Evolutionary conservation across 2,113 vertebrate species (phyloP), one percentile per base, ranked within the genome.

Genomic region (Zosterops lateralis): DNA sequence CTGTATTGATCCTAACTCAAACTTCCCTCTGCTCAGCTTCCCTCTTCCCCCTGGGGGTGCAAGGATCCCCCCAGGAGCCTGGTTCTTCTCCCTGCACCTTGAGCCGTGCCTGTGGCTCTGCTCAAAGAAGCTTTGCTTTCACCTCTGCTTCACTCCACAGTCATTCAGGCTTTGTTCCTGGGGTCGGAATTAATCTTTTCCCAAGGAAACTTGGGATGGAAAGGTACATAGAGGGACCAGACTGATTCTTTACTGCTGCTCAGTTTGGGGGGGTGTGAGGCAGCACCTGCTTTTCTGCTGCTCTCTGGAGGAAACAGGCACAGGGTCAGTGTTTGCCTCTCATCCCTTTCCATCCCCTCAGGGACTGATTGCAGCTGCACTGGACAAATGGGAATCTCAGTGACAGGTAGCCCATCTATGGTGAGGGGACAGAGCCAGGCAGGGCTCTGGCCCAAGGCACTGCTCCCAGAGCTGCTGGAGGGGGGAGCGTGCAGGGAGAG

Each of bases 1-100:
- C 68, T 26, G 3, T 75, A 95, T 96, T 68, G 95, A 96, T 94
- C 89, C 76, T 42, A 47, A 90, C 34, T 86, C 90, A 80, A 57
- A 87, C 90, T 95, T 91, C 68, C 76, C 84, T 71, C 86, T 4
- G 5, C 79, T 83, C 67, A 40, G 82, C 42, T 2, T 48, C 70
- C 4, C 0, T 51, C 48, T 51, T 73, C 29, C 29, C 50, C 19
- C 76, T 65, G 4, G 1, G 45, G 53, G 40, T 85, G 88, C 77
- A 61, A 29, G 1, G 40, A 60, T 14, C 14, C 45, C 45, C 57
- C 40, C 26, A 1, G 48, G 47, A 81, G 16, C 8, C 2, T 4
- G n/a, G 5, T 5, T 82, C 24, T 9, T 47, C n/a, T 57, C 51
- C 38, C 50, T 18, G 50, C 11, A 21, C 9, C 5, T 7, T 1